These are phyloP conservation scores for Enteromius radiatus DNA, from an alignment of 2,797 vertebrate genomes.

Conservation along the genomic window DNA sequence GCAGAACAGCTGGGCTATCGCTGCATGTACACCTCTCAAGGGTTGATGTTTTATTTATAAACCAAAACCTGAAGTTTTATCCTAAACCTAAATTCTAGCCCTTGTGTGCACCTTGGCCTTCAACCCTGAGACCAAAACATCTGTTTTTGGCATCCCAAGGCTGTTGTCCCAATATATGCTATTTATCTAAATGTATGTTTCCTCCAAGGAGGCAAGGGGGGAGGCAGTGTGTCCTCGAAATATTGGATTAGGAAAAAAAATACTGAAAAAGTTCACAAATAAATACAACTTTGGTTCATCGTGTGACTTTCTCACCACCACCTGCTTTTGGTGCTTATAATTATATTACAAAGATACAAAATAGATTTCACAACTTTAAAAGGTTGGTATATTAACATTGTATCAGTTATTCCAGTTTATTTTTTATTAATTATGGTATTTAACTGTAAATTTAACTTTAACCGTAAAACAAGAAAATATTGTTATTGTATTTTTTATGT, in stretches of 20 bases:
- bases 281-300: too few relatives aligned
- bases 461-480: too few relatives aligned
- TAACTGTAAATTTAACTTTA: too few relatives aligned
- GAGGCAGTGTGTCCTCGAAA: not conserved
- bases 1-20: constrained; percentile 45
- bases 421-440: too few relatives aligned
- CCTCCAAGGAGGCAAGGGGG: not conserved
- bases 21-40: constrained; percentile 11
- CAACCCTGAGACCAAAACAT: constrained; percentile 7
- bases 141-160: not conserved
- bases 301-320: too few relatives aligned
- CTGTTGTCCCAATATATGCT: not conserved
- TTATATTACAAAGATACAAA: too few relatives aligned
- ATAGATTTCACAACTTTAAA: too few relatives aligned
- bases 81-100: constrained; percentile 6
- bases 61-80: constrained; percentile 14
- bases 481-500: too few relatives aligned
- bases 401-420: too few relatives aligned
- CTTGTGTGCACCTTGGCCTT: constrained; percentile 14
- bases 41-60: constrained; percentile 37
- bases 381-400: too few relatives aligned
- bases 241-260: not conserved
- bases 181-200: not conserved
- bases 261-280: too few relatives aligned
- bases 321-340: too few relatives aligned